Conservation (phyloP, 2,888 invertebrate genomes). For the Callyntrura sp. region DNA sequence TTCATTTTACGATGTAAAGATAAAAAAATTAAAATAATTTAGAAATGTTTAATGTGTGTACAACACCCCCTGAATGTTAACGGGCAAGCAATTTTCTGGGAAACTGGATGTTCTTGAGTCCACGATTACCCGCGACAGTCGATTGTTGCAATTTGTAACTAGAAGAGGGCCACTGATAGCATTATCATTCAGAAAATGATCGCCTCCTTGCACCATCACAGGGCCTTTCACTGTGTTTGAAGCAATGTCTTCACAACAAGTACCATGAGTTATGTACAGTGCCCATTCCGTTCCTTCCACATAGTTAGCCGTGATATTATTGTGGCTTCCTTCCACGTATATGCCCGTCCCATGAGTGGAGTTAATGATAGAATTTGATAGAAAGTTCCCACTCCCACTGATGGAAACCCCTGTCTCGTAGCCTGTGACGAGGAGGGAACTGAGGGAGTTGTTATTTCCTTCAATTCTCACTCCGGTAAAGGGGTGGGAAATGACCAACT, state of each 20-base stretch:
- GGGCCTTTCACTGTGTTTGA: slow-evolving; percentile 21
- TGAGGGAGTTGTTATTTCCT: slow-evolving; percentile 36
- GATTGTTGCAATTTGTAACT: not conserved
- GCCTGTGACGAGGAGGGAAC: not conserved
- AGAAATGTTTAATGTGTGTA: not conserved
- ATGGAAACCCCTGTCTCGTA: slow-evolving; percentile 29
- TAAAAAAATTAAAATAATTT: too few relatives aligned
- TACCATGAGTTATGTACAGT: not conserved
- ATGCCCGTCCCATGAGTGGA: not conserved
- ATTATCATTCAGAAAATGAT: slow-evolving; percentile 36
- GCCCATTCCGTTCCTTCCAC: slow-evolving; percentile 16
- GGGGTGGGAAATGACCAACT: slow-evolving; percentile 25
- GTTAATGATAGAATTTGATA: not conserved
- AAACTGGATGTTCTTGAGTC: not conserved
- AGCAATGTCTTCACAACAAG: slow-evolving; percentile 10
- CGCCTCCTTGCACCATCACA: slow-evolving; percentile 39
- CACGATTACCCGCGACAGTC: not conserved
- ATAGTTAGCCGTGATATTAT: slow-evolving; percentile 7
- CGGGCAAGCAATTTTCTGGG: not conserved
- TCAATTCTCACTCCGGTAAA: slow-evolving; percentile 22
- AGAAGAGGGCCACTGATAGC: slow-evolving; percentile 19
- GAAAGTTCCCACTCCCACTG: slow-evolving; percentile 11
- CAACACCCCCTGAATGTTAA: not conserved
- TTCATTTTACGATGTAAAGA: too few relatives aligned
- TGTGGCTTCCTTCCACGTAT: not conserved